Conservation (phyloP, 2,113 vertebrate species). For the Petaurus breviceps region DNA sequence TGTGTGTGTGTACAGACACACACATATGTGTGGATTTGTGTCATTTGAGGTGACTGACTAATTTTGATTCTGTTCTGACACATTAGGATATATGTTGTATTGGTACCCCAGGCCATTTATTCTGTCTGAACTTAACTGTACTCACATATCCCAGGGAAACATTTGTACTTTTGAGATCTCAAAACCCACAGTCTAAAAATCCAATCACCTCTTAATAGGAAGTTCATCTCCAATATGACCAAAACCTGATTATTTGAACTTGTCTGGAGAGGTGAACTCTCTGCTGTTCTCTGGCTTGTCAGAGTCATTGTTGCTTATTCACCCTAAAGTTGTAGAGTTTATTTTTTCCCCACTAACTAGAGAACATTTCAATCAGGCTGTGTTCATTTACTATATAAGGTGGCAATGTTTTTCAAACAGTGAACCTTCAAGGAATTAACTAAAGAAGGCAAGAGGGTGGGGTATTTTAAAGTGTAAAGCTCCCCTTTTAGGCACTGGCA, state of each 20-base stretch:
- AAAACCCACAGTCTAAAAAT: conserved; percentile 57
- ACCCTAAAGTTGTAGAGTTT: conserved; percentile 61
- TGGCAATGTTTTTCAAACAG: conserved; percentile 71
- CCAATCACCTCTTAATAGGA: conserved; percentile 57
- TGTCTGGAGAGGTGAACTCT: conserved; percentile 33
- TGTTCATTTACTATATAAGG: conserved; percentile 72
- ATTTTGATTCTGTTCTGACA: conserved; percentile 51
- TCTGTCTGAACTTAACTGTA: conserved; percentile 37
- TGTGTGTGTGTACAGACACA: too few species aligned
- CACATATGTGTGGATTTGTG: not conserved
- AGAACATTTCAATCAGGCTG: conserved; percentile 78
- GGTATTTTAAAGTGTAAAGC: conserved; percentile 52
- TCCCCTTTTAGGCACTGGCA: conserved; percentile 45
- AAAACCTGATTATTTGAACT: conserved; percentile 67
- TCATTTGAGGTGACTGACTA: conserved; percentile 56
- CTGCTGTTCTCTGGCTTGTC: conserved; percentile 70
- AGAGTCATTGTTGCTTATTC: conserved; percentile 60
- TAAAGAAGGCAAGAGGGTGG: conserved; percentile 50
- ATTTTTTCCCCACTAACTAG: conserved; percentile 70
- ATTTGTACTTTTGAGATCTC: conserved; percentile 57
- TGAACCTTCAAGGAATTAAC: conserved; percentile 56
- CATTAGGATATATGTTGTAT: conserved; percentile 50
- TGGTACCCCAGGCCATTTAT: conserved; percentile 39
- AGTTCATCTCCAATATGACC: conserved; percentile 65
- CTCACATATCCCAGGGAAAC: conserved; percentile 24